Evolutionary conservation across 1,140 invertebrate species (phyloP).

Genomic region (Pachypeltis micranthus): DNA sequence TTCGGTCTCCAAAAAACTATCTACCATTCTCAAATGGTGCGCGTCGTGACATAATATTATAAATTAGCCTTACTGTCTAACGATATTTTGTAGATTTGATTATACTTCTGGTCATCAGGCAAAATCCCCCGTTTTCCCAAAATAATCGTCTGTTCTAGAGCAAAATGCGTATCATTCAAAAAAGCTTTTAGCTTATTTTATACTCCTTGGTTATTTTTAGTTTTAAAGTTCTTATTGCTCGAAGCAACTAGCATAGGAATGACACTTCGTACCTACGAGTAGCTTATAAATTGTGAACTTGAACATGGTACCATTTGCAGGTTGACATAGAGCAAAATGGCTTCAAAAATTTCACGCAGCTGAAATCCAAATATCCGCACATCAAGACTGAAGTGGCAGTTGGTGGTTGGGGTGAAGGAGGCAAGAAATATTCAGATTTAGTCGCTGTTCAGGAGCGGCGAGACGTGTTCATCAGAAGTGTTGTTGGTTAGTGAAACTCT

Average conservation of each 20-base stretch:
- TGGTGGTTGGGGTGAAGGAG: slow-evolving; percentile 79
- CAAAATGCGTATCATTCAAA: too few species aligned
- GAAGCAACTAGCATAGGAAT: background rate
- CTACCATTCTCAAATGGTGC: too few species aligned
- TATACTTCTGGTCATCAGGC: too few species aligned
- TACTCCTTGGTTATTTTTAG: background rate
- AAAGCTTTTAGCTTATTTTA: too few species aligned
- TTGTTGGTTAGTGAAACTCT: slow-evolving; percentile 57
- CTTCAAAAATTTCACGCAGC: slow-evolving; percentile 66
- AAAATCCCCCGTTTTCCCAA: too few species aligned
- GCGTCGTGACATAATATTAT: too few species aligned
- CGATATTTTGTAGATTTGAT: too few species aligned
- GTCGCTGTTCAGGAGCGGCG: slow-evolving; percentile 53
- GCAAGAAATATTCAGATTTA: slow-evolving; percentile 70
- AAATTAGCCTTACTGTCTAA: too few species aligned
- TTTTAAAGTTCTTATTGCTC: background rate
- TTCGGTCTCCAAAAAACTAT: too few species aligned
- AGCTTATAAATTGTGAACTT: background rate
- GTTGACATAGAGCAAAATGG: slow-evolving; percentile 62
- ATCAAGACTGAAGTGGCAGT: slow-evolving; percentile 70
- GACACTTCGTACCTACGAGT: too few species aligned
- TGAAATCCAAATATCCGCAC: slow-evolving; percentile 56
- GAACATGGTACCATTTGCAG: slow-evolving; percentile 35
- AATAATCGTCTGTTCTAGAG: too few species aligned
- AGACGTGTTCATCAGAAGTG: slow-evolving; percentile 58